A percentile compares a stretch with the other conserved stretches of the same genome.
Evolutionary conservation across 2,888 invertebrate species (phyloP).

Genomic region (Cistogaster globosa): DNA sequence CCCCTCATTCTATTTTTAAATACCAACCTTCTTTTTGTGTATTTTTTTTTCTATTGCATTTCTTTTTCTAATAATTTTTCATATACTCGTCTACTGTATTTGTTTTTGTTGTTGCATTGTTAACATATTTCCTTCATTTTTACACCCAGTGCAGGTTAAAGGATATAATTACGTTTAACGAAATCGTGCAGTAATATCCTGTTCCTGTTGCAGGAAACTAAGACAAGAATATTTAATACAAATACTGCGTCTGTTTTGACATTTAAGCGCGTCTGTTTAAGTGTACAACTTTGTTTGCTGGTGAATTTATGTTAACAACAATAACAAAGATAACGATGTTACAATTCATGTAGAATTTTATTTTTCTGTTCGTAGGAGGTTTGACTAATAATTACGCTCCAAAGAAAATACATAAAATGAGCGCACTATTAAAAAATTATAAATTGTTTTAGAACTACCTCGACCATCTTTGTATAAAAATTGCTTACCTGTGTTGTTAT

Average conservation of each 20-base stretch:
- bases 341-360: constrained; percentile 20
- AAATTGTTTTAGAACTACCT: neutral
- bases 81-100: constrained; percentile 14
- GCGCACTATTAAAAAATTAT: too few relatives aligned
- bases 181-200: constrained; percentile 71
- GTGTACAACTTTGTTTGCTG: neutral
- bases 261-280: neutral
- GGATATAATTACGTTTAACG: constrained; percentile 70
- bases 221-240: constrained; percentile 47
- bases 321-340: constrained; percentile 47
- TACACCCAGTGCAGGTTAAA: constrained; percentile 68
- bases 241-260: constrained; percentile 13
- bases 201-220: constrained; percentile 70
- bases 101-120: constrained; percentile 51
- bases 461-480: neutral
- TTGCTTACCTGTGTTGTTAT: neutral
- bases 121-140: constrained; percentile 69
- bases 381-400: neutral
- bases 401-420: neutral
- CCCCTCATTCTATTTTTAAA: too few relatives aligned
- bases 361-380: neutral
- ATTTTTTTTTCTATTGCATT: constrained; percentile 5
- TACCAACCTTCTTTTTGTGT: too few relatives aligned
- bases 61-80: constrained; percentile 31
- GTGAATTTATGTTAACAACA: constrained; percentile 31